A percentile compares a stretch with the other conserved stretches of the same genome.
Evolutionary conservation across 2,113 vertebrate species (phyloP).

Genomic region (Otocyon megalotis): DNA sequence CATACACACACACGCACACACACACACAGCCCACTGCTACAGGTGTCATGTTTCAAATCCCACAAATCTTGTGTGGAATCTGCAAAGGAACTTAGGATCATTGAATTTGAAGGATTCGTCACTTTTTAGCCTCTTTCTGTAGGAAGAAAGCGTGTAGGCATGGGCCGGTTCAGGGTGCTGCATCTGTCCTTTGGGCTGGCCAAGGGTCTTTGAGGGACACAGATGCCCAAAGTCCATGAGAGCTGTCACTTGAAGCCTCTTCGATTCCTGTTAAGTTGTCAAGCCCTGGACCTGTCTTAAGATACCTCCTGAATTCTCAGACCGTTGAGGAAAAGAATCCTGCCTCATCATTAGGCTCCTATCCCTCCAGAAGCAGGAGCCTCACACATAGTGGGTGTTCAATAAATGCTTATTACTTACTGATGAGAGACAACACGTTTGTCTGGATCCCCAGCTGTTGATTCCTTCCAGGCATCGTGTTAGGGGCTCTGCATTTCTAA

Average conservation of each 20-base stretch:
- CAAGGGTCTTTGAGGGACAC: neutral
- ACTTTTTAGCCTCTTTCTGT: neutral
- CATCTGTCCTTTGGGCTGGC: neutral
- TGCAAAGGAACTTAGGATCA: neutral
- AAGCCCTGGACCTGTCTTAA: neutral
- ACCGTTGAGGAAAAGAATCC: neutral
- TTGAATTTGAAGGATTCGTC: neutral
- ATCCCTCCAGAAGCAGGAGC: neutral
- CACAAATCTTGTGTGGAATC: constrained; percentile 9
- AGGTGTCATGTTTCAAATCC: neutral
- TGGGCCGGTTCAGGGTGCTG: constrained; percentile 15
- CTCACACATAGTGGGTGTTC: neutral
- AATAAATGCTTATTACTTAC: neutral
- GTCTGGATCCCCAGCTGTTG: neutral
- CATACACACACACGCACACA: too few relatives aligned
- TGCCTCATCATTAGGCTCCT: neutral
- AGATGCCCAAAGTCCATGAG: neutral
- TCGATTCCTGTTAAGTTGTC: neutral
- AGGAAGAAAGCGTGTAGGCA: constrained; percentile 15
- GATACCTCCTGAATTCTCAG: constrained; percentile 30
- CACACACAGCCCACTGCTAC: neutral
- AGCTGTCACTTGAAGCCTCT: neutral
- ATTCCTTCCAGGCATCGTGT: neutral
- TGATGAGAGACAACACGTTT: neutral
- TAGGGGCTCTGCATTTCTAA: neutral